These are phyloP conservation scores for Cordylochernes scorpioides DNA, from an alignment of 2,888 invertebrate species.

Conservation along the genomic window DNA sequence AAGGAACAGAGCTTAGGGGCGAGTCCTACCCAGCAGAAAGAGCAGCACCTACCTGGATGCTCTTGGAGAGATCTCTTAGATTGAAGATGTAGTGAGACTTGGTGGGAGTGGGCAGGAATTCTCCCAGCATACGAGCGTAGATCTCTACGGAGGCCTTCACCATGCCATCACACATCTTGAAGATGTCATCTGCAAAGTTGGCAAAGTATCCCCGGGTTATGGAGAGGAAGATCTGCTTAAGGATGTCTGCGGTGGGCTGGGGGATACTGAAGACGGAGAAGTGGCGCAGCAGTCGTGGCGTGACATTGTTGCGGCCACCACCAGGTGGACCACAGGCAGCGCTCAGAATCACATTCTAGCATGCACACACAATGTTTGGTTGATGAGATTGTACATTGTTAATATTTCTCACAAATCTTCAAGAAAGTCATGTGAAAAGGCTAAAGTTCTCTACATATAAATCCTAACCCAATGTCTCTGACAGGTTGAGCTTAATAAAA, in stretches of 20 bases:
- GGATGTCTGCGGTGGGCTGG: background rate
- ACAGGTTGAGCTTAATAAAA: no score
- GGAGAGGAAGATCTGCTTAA: conserved; percentile 18
- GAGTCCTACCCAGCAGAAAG: background rate
- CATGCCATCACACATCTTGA: conserved; percentile 20
- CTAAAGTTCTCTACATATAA: no score
- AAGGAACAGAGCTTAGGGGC: background rate
- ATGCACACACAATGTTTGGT: no score
- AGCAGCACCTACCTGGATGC: conserved; percentile 37
- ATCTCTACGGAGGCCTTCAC: conserved; percentile 23
- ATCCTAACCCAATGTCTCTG: no score
- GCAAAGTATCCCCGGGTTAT: conserved; percentile 46
- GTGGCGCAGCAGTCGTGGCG: background rate
- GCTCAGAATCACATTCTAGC: background rate
- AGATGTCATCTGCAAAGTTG: conserved; percentile 36
- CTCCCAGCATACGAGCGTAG: conserved; percentile 22
- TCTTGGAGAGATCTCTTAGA: conserved; percentile 48
- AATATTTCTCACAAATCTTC: no score
- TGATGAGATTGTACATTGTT: no score
- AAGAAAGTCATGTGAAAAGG: no score
- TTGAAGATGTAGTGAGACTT: conserved; percentile 26
- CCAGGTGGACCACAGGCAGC: background rate
- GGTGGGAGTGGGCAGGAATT: conserved; percentile 23
- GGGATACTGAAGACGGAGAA: background rate
- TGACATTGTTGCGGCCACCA: background rate